Conservation (phyloP, 2,797 vertebrate genomes). For the Meriones psammophilus region DNA sequence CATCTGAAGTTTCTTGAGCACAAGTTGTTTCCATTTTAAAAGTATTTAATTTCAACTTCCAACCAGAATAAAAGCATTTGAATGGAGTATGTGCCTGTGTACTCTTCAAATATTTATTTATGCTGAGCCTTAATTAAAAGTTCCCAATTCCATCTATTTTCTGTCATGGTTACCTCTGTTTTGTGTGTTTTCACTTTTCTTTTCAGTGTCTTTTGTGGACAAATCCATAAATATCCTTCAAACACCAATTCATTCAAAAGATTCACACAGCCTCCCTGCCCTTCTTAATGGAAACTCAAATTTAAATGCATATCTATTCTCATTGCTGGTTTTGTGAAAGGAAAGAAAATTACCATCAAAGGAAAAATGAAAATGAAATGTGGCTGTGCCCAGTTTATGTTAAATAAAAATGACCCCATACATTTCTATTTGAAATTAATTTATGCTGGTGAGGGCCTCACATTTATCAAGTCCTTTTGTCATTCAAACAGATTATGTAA, state of each 20-base stretch:
- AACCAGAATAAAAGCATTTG: slow-evolving; percentile 39
- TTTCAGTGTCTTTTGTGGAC: slow-evolving; percentile 6
- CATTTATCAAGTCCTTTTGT: slow-evolving; percentile 52
- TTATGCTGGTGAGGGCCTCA: neutral
- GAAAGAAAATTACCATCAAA: slow-evolving; percentile 27
- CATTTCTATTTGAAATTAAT: slow-evolving; percentile 67
- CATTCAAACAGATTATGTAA: slow-evolving; percentile 49
- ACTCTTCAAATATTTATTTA: slow-evolving; percentile 47
- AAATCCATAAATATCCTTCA: neutral
- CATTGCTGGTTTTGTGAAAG: slow-evolving; percentile 15
- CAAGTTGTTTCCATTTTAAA: slow-evolving; percentile 33
- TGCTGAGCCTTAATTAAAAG: slow-evolving; percentile 5
- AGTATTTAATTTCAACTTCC: slow-evolving; percentile 38
- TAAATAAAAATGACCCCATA: slow-evolving; percentile 56
- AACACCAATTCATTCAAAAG: neutral
- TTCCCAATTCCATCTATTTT: neutral
- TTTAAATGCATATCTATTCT: slow-evolving; percentile 41
- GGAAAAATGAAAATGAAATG: slow-evolving; percentile 28
- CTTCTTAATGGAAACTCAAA: slow-evolving; percentile 40
- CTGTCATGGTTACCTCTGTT: neutral
- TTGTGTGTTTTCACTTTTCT: neutral
- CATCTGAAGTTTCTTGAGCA: slow-evolving; percentile 15
- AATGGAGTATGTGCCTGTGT: neutral
- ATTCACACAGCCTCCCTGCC: neutral
- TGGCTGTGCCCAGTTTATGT: slow-evolving; percentile 37